A percentile compares a stretch with the other conserved stretches of the same genome.
Conservation (phyloP, 2,888 invertebrate species). For the Stomorhina lunata region DNA sequence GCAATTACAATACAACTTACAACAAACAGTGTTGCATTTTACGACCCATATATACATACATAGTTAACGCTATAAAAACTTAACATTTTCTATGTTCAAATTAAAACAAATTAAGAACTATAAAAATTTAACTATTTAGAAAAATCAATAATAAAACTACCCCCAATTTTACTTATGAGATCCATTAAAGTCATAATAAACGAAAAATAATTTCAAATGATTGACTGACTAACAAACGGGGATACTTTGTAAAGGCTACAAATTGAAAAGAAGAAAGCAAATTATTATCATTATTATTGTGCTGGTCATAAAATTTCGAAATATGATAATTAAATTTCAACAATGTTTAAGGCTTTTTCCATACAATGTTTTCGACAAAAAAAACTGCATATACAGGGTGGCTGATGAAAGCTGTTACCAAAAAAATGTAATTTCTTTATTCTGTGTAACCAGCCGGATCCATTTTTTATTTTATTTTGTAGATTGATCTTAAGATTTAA, state of each 20-base stretch:
- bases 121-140: slow-evolving; percentile 39
- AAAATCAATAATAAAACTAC: slow-evolving; percentile 26
- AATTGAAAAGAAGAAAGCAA: neutral
- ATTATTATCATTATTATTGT: slow-evolving; percentile 6
- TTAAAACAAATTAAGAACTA: slow-evolving; percentile 34
- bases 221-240: slow-evolving; percentile 19
- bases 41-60: slow-evolving; percentile 9
- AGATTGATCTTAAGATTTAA: no score
- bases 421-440: no score
- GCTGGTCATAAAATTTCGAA: slow-evolving; percentile 23
- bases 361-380: neutral
- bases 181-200: slow-evolving; percentile 38
- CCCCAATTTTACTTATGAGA: slow-evolving; percentile 18
- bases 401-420: no score
- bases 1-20: neutral
- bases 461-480: no score
- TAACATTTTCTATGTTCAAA: neutral
- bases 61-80: slow-evolving; percentile 34
- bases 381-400: no score
- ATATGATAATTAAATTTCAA: neutral
- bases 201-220: neutral
- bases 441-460: no score
- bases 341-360: neutral
- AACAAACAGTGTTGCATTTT: slow-evolving; percentile 42
- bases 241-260: neutral